Evolutionary conservation across 2,797 vertebrate species (phyloP).

Genomic region (Setipinna tenuifilis): DNA sequence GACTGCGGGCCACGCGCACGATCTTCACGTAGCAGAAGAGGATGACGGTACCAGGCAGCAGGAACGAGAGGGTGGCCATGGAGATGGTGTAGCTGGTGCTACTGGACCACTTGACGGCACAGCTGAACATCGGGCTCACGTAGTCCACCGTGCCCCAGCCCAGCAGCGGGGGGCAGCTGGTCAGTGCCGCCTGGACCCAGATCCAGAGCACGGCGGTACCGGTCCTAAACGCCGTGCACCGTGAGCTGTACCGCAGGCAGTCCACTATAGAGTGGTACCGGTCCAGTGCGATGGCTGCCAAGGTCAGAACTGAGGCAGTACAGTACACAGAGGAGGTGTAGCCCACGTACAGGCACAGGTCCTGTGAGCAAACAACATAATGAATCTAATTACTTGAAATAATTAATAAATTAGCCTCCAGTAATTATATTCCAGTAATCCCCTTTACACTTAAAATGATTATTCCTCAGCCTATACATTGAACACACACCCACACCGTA

Average conservation of each 20-base stretch:
- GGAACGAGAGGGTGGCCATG: conserved; percentile 72
- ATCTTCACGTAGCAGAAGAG: conserved; percentile 83
- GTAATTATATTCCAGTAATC: background rate
- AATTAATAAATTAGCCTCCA: background rate
- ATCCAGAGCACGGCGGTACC: conserved; percentile 79
- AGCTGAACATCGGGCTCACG: conserved; percentile 76
- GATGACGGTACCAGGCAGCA: conserved; percentile 76
- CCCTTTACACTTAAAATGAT: background rate
- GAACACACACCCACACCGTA: no score
- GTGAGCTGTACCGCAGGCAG: conserved; percentile 79
- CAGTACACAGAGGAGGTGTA: conserved; percentile 85
- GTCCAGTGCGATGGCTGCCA: conserved; percentile 82
- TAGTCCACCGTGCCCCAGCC: conserved; percentile 80
- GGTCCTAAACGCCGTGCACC: conserved; percentile 74
- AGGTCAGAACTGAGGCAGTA: conserved; percentile 79
- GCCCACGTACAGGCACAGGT: conserved; percentile 79
- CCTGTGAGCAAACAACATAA: conserved; percentile 61
- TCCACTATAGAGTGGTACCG: conserved; percentile 83
- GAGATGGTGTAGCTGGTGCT: conserved; percentile 78
- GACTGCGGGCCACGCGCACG: conserved; percentile 76
- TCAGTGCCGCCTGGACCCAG: conserved; percentile 81
- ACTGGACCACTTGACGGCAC: conserved; percentile 74
- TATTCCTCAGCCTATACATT: no score
- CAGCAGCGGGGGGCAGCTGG: conserved; percentile 79
- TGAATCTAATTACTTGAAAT: conserved; percentile 7